Percentiles rank a stretch among this genome's conserved stretches.
Conservation (phyloP, 2,113 vertebrate species). For the Poeciliopsis prolifica region DNA sequence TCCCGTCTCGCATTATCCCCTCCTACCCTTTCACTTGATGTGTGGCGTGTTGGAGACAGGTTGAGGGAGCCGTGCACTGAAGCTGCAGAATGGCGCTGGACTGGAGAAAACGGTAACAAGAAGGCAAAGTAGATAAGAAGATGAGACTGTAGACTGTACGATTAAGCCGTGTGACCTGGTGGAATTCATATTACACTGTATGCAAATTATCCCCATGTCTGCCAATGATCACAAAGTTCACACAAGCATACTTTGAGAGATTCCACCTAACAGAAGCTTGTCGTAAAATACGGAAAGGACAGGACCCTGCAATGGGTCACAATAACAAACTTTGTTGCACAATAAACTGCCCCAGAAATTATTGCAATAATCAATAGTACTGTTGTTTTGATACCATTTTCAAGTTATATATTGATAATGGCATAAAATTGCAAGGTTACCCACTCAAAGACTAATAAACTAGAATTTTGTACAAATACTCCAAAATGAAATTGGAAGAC, state of each 20-base stretch:
- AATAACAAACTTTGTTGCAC: too few relatives aligned
- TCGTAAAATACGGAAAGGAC: neutral
- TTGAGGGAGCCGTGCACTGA: slow-evolving; percentile 42
- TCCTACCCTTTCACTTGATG: slow-evolving; percentile 29
- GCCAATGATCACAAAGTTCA: slow-evolving; percentile 37
- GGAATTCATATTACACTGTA: slow-evolving; percentile 42
- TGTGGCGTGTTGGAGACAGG: slow-evolving; percentile 55
- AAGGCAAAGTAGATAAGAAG: slow-evolving; percentile 1
- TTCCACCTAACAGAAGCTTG: neutral
- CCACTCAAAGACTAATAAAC: too few relatives aligned
- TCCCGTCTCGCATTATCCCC: slow-evolving; percentile 12
- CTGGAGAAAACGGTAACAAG: slow-evolving; percentile 16
- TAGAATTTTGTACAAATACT: too few relatives aligned
- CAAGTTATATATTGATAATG: too few relatives aligned
- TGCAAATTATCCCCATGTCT: slow-evolving; percentile 15
- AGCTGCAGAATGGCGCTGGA: slow-evolving; percentile 43
- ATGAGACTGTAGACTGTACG: neutral
- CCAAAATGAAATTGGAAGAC: too few relatives aligned
- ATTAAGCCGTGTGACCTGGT: slow-evolving; percentile 19
- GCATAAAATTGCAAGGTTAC: too few relatives aligned
- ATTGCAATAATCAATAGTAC: too few relatives aligned
- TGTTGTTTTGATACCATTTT: too few relatives aligned
- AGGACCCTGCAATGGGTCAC: too few relatives aligned
- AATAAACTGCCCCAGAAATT: too few relatives aligned
- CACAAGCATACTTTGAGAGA: slow-evolving; percentile 2